Conservation (phyloP, 2,797 vertebrate species). For the Erpetoichthys calabaricus region DNA sequence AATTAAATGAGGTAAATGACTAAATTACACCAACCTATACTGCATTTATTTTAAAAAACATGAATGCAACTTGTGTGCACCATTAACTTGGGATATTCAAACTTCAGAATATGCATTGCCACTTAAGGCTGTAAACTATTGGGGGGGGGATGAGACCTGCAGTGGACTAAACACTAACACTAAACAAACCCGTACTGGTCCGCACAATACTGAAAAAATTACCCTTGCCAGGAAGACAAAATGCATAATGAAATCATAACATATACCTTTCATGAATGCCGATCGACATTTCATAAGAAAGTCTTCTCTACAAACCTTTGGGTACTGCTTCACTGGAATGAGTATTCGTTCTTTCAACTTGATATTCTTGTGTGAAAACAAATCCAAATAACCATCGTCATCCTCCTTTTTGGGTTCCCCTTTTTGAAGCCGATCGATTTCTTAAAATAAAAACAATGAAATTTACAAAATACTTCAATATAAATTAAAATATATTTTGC, state of each 20-base stretch:
- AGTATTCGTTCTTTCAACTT: slow-evolving; percentile 87
- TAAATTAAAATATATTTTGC: background rate
- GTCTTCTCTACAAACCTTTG: slow-evolving; percentile 55
- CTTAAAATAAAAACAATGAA: slow-evolving; percentile 39
- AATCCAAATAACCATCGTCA: slow-evolving; percentile 76
- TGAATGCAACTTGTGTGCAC: background rate
- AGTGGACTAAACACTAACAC: no score
- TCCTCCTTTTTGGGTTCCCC: slow-evolving; percentile 86
- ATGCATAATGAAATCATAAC: background rate
- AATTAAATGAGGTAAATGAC: no score
- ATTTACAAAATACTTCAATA: slow-evolving; percentile 4
- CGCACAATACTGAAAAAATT: background rate
- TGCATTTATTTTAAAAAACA: background rate
- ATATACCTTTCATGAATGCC: background rate
- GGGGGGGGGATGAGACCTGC: no score
- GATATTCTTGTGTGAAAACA: slow-evolving; percentile 85
- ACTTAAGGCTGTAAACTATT: background rate
- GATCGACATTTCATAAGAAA: background rate
- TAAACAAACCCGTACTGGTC: no score
- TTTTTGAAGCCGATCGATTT: slow-evolving; percentile 89
- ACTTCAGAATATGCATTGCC: background rate
- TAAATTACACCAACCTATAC: no score
- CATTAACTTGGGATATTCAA: background rate
- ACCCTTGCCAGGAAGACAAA: no score
- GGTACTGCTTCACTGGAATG: slow-evolving; percentile 88